phyloP scores from a whole-genome alignment of 2,797 vertebrate genomes.

The Scolopax bukidnonensis region DNA sequence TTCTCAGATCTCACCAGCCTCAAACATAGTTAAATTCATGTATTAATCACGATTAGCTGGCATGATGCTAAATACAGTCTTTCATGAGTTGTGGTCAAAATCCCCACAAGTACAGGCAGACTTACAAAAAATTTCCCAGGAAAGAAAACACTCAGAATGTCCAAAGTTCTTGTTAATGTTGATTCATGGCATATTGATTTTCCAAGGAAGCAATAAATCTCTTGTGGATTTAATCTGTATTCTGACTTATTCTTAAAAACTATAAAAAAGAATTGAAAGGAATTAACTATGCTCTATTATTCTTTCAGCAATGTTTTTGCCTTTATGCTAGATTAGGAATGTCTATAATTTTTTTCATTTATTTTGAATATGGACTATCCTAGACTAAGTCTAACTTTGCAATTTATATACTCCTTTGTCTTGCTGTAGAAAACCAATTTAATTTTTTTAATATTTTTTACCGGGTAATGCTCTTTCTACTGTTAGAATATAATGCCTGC shows the following conservation, averaged over 20 bases:
- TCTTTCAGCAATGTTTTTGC: conserved; percentile 26
- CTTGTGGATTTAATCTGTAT: conserved; percentile 44
- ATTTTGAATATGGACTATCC: not conserved
- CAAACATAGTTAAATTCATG: not conserved
- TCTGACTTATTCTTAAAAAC: conserved; percentile 39
- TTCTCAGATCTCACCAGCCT: not conserved
- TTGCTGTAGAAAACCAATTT: not conserved
- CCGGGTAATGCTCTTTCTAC: not conserved
- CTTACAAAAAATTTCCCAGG: not conserved
- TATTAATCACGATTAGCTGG: conserved; percentile 6
- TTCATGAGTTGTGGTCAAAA: not conserved
- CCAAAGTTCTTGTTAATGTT: conserved; percentile 9
- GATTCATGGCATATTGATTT: conserved; percentile 32
- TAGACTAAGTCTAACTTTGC: not conserved
- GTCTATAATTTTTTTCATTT: not conserved
- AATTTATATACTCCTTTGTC: not conserved
- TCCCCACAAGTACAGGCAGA: not conserved
- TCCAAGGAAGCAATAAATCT: conserved; percentile 53
- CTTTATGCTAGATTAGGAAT: conserved; percentile 24
- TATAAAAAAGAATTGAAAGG: conserved; percentile 31
- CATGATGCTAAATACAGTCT: not conserved
- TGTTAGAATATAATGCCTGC: not conserved
- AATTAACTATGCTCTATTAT: conserved; percentile 34
- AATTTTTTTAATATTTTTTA: not conserved
- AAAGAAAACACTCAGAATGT: not conserved